Evolutionary conservation across 2,797 vertebrate genomes (phyloP), one percentile per base, ranked within the genome.

Genomic region (Sebastes hubbsi): DNA sequence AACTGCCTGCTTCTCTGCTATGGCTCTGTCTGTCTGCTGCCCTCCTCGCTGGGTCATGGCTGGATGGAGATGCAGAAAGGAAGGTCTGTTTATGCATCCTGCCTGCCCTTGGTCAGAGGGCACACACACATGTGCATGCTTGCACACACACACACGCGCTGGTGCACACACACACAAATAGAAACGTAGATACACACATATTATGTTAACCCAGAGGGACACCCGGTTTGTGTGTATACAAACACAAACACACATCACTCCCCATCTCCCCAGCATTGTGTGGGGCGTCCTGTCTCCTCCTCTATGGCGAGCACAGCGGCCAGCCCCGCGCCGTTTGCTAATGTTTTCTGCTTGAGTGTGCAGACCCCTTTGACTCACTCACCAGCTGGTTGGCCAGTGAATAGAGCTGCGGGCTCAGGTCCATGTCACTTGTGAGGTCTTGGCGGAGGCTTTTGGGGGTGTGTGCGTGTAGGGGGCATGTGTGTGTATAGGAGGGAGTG

Each of bases 351-450:
- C 95, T 95, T 94, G 94, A 96, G 95, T 96, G 94, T 97, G 94
- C 94, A 87, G 90, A 91, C 85, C 93, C 93, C 95, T 96, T 98
- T 97, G 97, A 98, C 97, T 97, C 97, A 97, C 96, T 97, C 97
- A 97, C 97, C 97, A 99, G 98, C 98, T 99, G 98, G 97, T 97
- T 92, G 91, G 95, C 94, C 92, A 95, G 95, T 97, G 97, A 99
- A 98, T 97, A 96, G 97, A 94, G 89, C 95, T 80, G 92, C 84
- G 96, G 98, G 97, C 97, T 96, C 94, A 89, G 96, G 95, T 97
- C 97, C 97, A 98, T 96, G 85, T 97, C 96, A 97, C 97, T 97
- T 99, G 97, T 98, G 97, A 97, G 98, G 97, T 99, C 98, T 97
- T 97, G 97, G 97, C 97, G 95, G 94, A 94, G 95, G 94, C 92